Base-by-base conservation (phyloP, 2,888 invertebrate species). In the Pristionchus japonicus region DNA sequence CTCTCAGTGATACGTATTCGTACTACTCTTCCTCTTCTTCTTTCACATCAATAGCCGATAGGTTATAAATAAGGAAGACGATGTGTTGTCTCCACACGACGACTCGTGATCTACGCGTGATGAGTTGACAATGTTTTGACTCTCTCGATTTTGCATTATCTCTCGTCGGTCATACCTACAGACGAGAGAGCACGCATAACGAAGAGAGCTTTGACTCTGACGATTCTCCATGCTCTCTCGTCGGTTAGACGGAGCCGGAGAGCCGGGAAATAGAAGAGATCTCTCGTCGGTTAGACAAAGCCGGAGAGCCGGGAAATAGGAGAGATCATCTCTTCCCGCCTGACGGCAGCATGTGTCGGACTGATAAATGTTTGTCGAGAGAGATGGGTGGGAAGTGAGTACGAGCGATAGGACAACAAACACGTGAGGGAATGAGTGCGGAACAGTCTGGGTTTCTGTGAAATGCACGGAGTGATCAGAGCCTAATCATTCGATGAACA, bases 361-460 rank as follows among this genome's bases (percentile, higher is more conserved):
- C 47, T 77, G 77, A 77, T 77, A 77, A 77, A 77, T 77, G 77
- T 77, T 77, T 77, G 77, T 77, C 43, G 77, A 77, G 77, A 15
- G 61, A 37, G 57, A 20, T 9, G 13, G 34, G 67, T 7, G 70
- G 70, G 37, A 70, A 70, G 37, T 70, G 70, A 70, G 70, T 37
- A 34, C 20, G 37, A 70, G 37, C n/a, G n/a, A n/a, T n/a, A n/a
- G 37, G 80, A 80, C 80, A 47, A 80, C 47, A 37, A 31, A 49
- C 37, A 40, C 0, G 77, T 40, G 80, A 11, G 27, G 47, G 20
- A 37, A 37, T 11, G n/a, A n/a, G n/a, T n/a, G n/a, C n/a, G n/a
- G n/a, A n/a, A n/a, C n/a, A n/a, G n/a, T n/a, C n/a, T n/a, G n/a
- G n/a, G n/a, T 47, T 47, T 47, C 47, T 47, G 3, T 49, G 13